phyloP scores from a whole-genome alignment of 1,140 invertebrate genomes.

The Bilobella aurantiaca region DNA sequence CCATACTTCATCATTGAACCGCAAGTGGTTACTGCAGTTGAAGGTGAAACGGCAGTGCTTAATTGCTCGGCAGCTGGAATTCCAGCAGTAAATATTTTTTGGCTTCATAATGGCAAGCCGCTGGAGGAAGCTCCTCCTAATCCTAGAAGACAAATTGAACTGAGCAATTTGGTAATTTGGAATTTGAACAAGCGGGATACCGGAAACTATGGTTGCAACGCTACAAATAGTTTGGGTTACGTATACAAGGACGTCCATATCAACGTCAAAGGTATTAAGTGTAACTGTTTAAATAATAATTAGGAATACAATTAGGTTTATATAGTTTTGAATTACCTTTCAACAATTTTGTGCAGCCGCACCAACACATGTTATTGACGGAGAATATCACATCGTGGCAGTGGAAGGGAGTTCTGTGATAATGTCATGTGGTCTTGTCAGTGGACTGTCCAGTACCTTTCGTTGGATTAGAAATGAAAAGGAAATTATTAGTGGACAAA shows the following conservation, averaged over 20 bases:
- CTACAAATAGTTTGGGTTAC: conserved; percentile 82
- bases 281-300: too few species aligned
- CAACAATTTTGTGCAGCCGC: too few species aligned
- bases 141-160: conserved; percentile 48
- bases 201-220: conserved; percentile 87
- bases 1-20: conserved; percentile 91
- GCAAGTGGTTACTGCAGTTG: conserved; percentile 75
- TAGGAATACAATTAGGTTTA: too few species aligned
- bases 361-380: too few species aligned
- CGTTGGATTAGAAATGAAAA: not conserved
- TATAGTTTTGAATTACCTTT: too few species aligned
- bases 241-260: conserved; percentile 63
- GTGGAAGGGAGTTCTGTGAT: too few species aligned
- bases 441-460: not conserved
- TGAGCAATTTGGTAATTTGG: conserved; percentile 68
- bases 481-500: not conserved
- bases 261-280: conserved; percentile 70
- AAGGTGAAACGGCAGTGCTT: conserved; percentile 80
- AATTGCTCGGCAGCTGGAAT: conserved; percentile 75
- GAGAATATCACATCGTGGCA: too few species aligned
- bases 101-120: conserved; percentile 93
- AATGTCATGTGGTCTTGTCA: too few species aligned
- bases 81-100: conserved; percentile 81
- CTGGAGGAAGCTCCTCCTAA: conserved; percentile 65
- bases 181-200: conserved; percentile 80